phyloP scores from a whole-genome alignment of 2,797 vertebrate genomes.

The Eleutherodactylus coqui region DNA sequence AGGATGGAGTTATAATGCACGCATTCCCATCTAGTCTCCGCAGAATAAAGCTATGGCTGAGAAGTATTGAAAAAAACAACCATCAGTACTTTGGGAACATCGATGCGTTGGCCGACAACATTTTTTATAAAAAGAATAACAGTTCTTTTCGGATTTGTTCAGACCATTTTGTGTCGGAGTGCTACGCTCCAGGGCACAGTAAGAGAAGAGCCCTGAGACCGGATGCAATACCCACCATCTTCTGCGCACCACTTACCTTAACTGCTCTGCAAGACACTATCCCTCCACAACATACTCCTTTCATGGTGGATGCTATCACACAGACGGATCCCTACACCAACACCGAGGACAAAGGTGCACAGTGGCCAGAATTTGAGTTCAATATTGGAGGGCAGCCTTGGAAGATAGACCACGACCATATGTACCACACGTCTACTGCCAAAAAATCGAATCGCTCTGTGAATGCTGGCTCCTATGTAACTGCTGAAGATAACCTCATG shows the following conservation, averaged over 20 bases:
- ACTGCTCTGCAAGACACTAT: neutral
- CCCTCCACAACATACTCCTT: neutral
- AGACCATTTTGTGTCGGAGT: neutral
- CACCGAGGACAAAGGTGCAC: constrained; percentile 29
- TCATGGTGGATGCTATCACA: constrained; percentile 48
- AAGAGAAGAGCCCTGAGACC: constrained; percentile 22
- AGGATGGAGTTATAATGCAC: constrained; percentile 15
- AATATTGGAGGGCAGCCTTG: constrained; percentile 38
- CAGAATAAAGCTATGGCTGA: constrained; percentile 34
- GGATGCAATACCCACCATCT: constrained; percentile 20
- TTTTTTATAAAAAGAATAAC: constrained; percentile 35
- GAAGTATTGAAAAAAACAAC: constrained; percentile 17
- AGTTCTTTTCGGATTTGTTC: constrained; percentile 32
- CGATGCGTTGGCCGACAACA: constrained; percentile 25
- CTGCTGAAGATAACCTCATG: no score
- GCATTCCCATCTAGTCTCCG: constrained; percentile 10
- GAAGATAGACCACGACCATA: constrained; percentile 47
- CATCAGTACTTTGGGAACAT: constrained; percentile 17
- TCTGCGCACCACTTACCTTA: neutral
- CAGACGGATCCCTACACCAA: constrained; percentile 1
- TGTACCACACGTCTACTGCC: constrained; percentile 23
- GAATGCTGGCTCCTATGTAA: neutral
- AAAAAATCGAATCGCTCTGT: neutral
- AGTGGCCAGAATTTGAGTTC: constrained; percentile 54
- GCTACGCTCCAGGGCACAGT: neutral